Evolutionary conservation across 2,888 invertebrate species (phyloP), one percentile per base, ranked within the genome.

Genomic region (Lasioglossum calceatum): DNA sequence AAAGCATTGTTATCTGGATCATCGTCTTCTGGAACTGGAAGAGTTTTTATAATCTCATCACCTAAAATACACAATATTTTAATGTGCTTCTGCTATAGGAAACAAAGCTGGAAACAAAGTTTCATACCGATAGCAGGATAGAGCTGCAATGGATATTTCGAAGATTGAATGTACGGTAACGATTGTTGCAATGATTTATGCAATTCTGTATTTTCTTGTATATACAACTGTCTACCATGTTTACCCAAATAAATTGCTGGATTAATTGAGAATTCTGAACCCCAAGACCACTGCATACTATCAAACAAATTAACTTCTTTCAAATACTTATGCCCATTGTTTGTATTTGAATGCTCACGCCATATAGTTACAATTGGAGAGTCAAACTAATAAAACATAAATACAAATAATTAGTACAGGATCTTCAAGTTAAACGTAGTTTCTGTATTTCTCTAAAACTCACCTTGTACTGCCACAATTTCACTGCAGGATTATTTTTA

Each of bases 331-430:
- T 91, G 84, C 14, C 79, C 81, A 10, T 72, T 80, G 39, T 36
- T 74, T 76, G 79, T 72, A 44, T 87, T 83, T 36, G 97, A 96
- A 77, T 96, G 96, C 85, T 98, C 96, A n/a, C 97, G 96, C 99
- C 99, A 99, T 88, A 98, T 97, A 92, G 97, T 97, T 0, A 98
- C 98, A 88, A 99, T 97, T 0, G 99, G 98, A 64, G 97, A 97
- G 77, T 97, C 96, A 91, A 99, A 97, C 97, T 98, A 80, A 73
- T 16, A 83, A 79, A 64, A 72, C 47, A 77, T 19, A 71, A 77
- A 71, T 42, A 1, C 0, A 61, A 75, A 73, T 39, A 84, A 87
- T 79, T 32, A 74, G n/a, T 76, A 64, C 8, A 32, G 54, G 77
- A 42, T 4, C 67, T 67, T 39, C 12, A 27, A 14, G 64, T 64